These are phyloP conservation scores for Pygoscelis antarcticus DNA, from an alignment of 2,113 vertebrate species.

Conservation along the genomic window DNA sequence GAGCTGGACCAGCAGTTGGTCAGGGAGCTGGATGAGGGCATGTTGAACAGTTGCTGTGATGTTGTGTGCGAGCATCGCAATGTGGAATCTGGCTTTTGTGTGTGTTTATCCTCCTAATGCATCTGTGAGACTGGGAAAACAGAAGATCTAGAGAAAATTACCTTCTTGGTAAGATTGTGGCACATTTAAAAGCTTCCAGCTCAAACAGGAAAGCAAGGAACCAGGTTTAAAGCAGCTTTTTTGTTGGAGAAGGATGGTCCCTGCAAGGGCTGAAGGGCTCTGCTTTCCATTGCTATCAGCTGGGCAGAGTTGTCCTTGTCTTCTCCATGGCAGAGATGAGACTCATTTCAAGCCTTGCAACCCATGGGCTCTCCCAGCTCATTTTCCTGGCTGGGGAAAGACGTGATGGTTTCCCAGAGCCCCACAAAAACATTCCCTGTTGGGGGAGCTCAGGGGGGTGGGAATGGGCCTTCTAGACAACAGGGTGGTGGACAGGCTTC, in stretches of 20 bases:
- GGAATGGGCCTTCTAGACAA: not conserved
- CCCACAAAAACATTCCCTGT: rapidly evolving
- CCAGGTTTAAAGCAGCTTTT: not conserved
- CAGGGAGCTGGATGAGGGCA: not conserved
- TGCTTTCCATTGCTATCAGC: not conserved
- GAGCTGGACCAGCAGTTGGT: rapidly evolving
- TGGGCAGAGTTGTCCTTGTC: not conserved
- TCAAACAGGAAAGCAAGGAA: not conserved
- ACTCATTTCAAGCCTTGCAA: not conserved
- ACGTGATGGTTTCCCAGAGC: rapidly evolving
- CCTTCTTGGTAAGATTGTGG: too few species aligned
- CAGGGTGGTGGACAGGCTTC: not conserved
- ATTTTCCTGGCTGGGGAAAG: not conserved
- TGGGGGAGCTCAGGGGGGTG: not conserved
- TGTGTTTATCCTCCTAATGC: not conserved
- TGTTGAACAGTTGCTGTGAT: not conserved
- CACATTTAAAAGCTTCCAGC: not conserved
- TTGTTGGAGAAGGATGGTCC: not conserved
- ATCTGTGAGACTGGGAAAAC: not conserved
- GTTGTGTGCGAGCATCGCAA: not conserved
- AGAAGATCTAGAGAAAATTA: not conserved
- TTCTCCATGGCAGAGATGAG: not conserved
- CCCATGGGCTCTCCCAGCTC: not conserved
- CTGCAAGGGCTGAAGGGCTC: not conserved
- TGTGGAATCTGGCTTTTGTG: not conserved